Evolutionary conservation across 2,113 vertebrate species (phyloP).

Genomic region (Dipodomys stephensi): DNA sequence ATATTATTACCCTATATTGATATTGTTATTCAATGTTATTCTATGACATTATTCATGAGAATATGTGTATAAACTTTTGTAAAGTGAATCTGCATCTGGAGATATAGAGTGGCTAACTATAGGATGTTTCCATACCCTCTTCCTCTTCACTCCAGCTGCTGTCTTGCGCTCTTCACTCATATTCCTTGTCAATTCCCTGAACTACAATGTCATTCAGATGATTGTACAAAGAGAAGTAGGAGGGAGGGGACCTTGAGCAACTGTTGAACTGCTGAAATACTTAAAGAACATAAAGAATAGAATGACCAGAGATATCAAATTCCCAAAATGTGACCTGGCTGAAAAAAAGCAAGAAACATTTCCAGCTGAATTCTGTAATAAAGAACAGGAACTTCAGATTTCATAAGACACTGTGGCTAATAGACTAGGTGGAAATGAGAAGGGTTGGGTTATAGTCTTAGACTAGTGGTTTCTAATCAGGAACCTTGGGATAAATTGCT

Average conservation of each 20-base stretch:
- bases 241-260: background rate
- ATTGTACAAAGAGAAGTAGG: background rate
- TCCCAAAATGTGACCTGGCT: background rate
- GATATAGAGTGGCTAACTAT: conserved; percentile 10
- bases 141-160: conserved; percentile 41
- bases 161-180: conserved; percentile 2
- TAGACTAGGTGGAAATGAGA: background rate
- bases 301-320: background rate
- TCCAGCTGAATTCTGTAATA: background rate
- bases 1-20: background rate
- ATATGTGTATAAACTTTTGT: conserved; percentile 13
- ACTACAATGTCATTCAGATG: conserved; percentile 22
- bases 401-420: background rate
- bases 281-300: background rate
- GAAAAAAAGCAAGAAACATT: background rate
- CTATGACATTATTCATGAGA: conserved; percentile 45
- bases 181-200: conserved; percentile 35
- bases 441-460: background rate
- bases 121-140: background rate
- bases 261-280: background rate
- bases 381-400: background rate
- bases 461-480: background rate
- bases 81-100: conserved; percentile 31
- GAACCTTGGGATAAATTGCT: background rate
- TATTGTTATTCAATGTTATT: background rate